These are phyloP conservation scores for Rallus limicola DNA, from an alignment of 2,113 vertebrate genomes.

Conservation along the genomic window DNA sequence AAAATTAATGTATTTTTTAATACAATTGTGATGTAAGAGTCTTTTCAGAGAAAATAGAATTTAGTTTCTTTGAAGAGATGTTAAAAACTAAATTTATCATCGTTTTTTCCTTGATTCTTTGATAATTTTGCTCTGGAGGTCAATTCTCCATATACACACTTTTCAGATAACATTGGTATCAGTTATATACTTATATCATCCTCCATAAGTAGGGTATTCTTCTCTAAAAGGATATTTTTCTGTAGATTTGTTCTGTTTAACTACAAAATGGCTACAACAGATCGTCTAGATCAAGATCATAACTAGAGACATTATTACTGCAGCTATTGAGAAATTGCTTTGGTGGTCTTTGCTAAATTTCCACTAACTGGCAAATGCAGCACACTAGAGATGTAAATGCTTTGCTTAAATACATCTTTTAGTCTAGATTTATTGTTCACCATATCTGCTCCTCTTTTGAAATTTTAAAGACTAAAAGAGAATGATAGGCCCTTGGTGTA, in stretches of 20 bases:
- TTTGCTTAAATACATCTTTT: conserved; percentile 1
- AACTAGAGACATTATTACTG: not conserved
- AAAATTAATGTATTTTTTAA: not conserved
- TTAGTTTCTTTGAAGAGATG: not conserved
- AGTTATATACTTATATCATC: not conserved
- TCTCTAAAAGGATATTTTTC: not conserved
- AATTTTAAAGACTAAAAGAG: conserved; percentile 16
- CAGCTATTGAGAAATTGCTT: not conserved
- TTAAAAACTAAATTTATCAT: not conserved
- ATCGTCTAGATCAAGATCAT: not conserved
- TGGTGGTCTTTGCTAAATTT: not conserved
- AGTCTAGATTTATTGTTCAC: not conserved
- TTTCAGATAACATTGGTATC: not conserved
- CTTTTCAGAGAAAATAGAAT: not conserved
- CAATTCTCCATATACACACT: rapidly evolving
- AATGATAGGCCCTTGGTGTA: conserved; percentile 10
- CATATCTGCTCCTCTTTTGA: not conserved
- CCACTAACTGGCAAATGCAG: not conserved
- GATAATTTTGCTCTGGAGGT: not conserved
- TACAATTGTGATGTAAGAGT: not conserved
- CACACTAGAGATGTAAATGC: not conserved
- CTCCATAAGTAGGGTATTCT: not conserved
- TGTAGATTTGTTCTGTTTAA: not conserved
- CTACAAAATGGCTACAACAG: not conserved
- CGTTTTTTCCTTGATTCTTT: not conserved